Base-by-base conservation (phyloP, 1,140 invertebrate genomes). In the Drosophila eugracilis region DNA sequence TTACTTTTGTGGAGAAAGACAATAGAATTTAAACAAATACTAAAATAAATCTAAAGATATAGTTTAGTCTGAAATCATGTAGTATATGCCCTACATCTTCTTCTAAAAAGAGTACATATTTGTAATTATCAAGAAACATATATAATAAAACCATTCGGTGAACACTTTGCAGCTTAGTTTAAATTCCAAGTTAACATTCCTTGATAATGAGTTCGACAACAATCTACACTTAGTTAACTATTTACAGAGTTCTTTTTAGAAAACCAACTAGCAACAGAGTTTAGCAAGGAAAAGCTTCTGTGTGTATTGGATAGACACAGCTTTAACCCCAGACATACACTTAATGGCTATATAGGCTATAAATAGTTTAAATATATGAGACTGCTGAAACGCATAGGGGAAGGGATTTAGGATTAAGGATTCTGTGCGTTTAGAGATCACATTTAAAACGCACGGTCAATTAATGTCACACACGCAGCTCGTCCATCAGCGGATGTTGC, bases 401-500 rank as follows among this genome's bases (percentile, higher is more conserved):
- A 21, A 32, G 49, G 62, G 19, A 12, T 32, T 15, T 4, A 12
- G 34, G 4, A 7, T 9, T 2, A 5, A 19, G 63, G 63, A 15
- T 7, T 55, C 63, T 71, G 77, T 88, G 83, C 81, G 81, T 65
- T 85, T 91, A 91, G 57, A 91, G 88, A 89, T 91, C 90, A 86
- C 89, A 91, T 78, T 91, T 91, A 74, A 91, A 91, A 89, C 90
- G 90, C 78, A 91, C 89, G 72, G 80, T 91, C 72, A 91, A 92
- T 92, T 94, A 93, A 92, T 94, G 95, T 96, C 95, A 96, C 94
- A 96, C 95, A 53, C 95, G 92, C 91, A 96, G 90, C 92, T 96
- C 95, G 91, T 96, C 95, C 95, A 96, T 95, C 34, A 89, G 55
- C 7, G 89, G 90, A 81, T 91, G 90, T 57, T 80, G 76, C 57